Evolutionary conservation across 2,113 vertebrate genomes (phyloP).

Genomic region (Acanthochromis polyacanthus): DNA sequence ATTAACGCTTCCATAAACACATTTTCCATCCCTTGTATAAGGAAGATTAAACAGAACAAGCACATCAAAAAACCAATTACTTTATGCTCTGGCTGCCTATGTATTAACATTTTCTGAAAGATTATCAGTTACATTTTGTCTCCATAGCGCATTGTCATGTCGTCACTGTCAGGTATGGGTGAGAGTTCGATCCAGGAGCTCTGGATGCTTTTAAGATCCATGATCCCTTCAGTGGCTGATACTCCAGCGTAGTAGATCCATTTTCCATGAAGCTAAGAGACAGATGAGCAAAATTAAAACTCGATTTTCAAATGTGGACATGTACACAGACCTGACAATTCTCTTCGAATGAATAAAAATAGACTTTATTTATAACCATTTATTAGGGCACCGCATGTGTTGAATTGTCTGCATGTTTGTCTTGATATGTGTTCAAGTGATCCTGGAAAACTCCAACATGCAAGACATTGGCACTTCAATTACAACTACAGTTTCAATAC

Average conservation of each 20-base stretch:
- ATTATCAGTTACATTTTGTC: conserved; percentile 45
- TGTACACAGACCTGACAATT: background rate
- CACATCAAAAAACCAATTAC: background rate
- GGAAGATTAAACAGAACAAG: background rate
- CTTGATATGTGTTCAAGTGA: no score
- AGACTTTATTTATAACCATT: no score
- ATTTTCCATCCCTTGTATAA: conserved; percentile 48
- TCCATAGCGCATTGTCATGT: background rate
- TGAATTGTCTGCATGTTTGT: no score
- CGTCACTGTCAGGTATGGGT: background rate
- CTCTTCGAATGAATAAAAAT: no score
- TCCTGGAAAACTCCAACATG: no score
- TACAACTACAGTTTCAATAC: no score
- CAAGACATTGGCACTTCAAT: no score
- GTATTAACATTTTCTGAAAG: background rate
- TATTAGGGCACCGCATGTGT: no score
- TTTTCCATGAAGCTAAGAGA: conserved; percentile 56
- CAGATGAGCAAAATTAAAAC: conserved; percentile 7
- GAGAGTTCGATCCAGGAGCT: conserved; percentile 46
- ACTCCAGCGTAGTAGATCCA: conserved; percentile 45
- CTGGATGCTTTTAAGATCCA: background rate
- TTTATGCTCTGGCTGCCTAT: background rate
- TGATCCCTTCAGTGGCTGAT: background rate
- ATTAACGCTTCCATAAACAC: background rate
- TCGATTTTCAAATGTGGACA: background rate